Base-by-base conservation (phyloP, 2,113 vertebrate genomes). In the Hucho hucho region DNA sequence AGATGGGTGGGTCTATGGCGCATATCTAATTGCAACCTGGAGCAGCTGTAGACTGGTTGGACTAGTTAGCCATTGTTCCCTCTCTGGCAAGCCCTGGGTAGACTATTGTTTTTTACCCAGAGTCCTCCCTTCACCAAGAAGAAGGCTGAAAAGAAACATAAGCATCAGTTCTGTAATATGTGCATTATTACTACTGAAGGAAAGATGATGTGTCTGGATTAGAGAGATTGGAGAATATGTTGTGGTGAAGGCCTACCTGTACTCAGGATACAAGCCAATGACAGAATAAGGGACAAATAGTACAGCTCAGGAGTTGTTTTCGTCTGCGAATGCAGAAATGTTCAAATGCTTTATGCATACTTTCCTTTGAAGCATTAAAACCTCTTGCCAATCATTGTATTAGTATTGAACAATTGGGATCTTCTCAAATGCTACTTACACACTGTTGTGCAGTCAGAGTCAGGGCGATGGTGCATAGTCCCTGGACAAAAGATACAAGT, bases 401-500 rank as follows among this genome's bases (percentile, higher is more conserved):
- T 3, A 43, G 37, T 3, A 29, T 25, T 24, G 24, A 11, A 24
- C 3, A 22, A 65, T 3, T 65, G 58, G 28, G 11, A 65, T 26
- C 26, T 4, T 61, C 18, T 22, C 5, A 22, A 6, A n/a, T 61
- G 58, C 13, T 26, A 79, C 92, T 77, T 90, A 96, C 95, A 75
- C 95, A 96, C 68, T 92, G 75, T 22, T 86, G 56, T 32, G 94
- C 94, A 72, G 37, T 43, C 37, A 43, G 37, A 43, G 37, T 11
- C 37, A 43, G 9, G 64, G 93, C 80, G 24, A 75, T 3, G 0
- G 92, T 94, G 46, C 88, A 91, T 20, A 90, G 70, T 47, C 95
- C 95, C 2, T 94, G 89, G 3, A 84, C 78, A 25, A 94, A 94
- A 6, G 95, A 93, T 4, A 93, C 81, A 12, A 92, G 78, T 6